These are phyloP conservation scores for Conomelus anceps DNA, from an alignment of 2,888 invertebrate species.

Conservation along the genomic window DNA sequence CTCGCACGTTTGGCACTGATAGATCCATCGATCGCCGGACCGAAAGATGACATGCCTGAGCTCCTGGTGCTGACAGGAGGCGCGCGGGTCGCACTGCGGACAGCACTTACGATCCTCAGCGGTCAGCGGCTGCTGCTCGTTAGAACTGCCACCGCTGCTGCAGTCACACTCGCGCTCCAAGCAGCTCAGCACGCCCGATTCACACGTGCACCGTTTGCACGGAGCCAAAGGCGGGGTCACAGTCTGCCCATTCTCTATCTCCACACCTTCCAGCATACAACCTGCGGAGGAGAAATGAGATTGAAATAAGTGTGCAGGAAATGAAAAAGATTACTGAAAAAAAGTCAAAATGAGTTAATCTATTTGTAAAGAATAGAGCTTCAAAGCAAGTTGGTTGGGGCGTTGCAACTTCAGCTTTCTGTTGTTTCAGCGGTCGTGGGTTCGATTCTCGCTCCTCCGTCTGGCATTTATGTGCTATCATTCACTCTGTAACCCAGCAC, in stretches of 20 bases:
- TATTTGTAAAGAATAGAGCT: too few species aligned
- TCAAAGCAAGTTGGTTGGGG: too few species aligned
- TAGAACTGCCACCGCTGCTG: conserved; percentile 41
- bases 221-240: conserved; percentile 45
- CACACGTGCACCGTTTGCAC: conserved; percentile 50
- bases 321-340: background rate
- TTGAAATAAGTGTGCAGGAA: background rate
- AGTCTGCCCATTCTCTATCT: conserved; percentile 54
- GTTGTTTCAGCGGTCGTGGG: too few species aligned
- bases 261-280: conserved; percentile 64
- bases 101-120: conserved; percentile 51
- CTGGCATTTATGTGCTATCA: too few species aligned
- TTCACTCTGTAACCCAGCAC: too few species aligned
- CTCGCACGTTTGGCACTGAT: conserved; percentile 88
- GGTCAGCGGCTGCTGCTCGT: conserved; percentile 9
- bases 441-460: too few species aligned
- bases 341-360: background rate
- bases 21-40: conserved; percentile 82
- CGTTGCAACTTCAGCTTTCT: too few species aligned
- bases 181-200: conserved; percentile 59
- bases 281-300: conserved; percentile 43
- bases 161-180: conserved; percentile 64
- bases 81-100: conserved; percentile 69
- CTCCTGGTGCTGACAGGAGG: conserved; percentile 73
- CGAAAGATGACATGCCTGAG: conserved; percentile 65